Evolutionary conservation across 2,797 vertebrate species (phyloP), one percentile per base, ranked within the genome.

Genomic region (Pachyuromys duprasi): DNA sequence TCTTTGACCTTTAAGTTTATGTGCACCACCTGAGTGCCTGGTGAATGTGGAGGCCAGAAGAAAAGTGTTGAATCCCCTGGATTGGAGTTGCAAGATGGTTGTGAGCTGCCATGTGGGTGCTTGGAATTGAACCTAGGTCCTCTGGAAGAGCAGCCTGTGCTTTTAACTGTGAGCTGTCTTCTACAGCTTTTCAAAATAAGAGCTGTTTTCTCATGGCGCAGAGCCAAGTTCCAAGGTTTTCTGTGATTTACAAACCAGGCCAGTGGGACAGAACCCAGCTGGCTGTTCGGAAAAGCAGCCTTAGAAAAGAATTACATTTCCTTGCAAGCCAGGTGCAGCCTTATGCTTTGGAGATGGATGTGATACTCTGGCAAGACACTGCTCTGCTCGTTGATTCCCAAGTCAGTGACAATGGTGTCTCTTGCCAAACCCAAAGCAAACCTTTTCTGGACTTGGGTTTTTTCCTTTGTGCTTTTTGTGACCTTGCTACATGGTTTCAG

Each of bases 311-410:
- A 14, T 33, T 5, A 6, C 49, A 33, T 84, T 49, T 17, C 28
- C 42, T 65, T 53, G 72, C 12, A 24, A 45, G 33, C 24, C 15
- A 20, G 22, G 26, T 15, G 31, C 22, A 7, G n/a, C 26, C 11
- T 15, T 62, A 3, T 1, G 0, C 76, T 42, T 9, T 0, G 22
- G 60, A 8, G 15, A 33, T 78, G 33, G 62, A 17, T 31, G 11
- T 26, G 33, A 39, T 20, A 74, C 28, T 62, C 39, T 9, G 0
- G 0, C 2, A n/a, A 49, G 53, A 49, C n/a, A n/a, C n/a, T 49
- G 49, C 42, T 62, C 24, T 49, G 65, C 42, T 49, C 26, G 1
- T 53, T 11, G n/a, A 13, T 33, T 89, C 24, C n/a, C 14, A 1
- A 49, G 75, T 60, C 63, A n/a, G 4, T 65, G 9, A n/a, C 39